Evolutionary conservation across 2,113 vertebrate species (phyloP).

Genomic region (Panurus biarmicus): DNA sequence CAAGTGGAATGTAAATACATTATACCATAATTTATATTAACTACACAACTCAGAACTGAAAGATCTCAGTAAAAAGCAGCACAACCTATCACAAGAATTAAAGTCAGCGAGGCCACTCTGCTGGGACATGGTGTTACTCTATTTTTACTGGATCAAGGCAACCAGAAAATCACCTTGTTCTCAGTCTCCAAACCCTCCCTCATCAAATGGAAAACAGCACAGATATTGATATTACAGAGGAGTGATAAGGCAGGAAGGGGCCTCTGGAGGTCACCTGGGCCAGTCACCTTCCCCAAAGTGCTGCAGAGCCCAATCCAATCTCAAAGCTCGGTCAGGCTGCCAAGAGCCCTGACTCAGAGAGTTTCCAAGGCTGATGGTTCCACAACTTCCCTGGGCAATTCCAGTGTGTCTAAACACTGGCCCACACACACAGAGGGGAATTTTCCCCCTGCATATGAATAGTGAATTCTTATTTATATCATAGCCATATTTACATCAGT

Average conservation of each 20-base stretch:
- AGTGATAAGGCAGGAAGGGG: neutral
- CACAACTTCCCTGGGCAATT: neutral
- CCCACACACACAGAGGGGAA: neutral
- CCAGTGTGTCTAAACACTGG: neutral
- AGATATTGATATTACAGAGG: fast-evolving
- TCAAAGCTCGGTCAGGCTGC: neutral
- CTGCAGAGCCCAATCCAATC: neutral
- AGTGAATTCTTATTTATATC: neutral
- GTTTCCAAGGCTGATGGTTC: neutral
- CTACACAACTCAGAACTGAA: neutral
- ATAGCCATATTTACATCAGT: too few relatives aligned
- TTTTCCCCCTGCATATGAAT: neutral
- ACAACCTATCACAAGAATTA: neutral
- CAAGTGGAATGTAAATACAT: neutral
- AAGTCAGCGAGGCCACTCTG: neutral
- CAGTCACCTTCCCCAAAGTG: neutral
- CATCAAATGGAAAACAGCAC: neutral
- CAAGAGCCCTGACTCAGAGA: neutral
- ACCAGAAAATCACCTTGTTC: neutral
- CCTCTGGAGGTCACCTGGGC: neutral
- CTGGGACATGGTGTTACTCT: neutral
- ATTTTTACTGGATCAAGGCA: neutral
- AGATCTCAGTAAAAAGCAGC: neutral
- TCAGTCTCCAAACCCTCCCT: neutral
- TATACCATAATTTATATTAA: neutral